A percentile compares a stretch with the other conserved stretches of the same genome.
phyloP scores from a whole-genome alignment of 2,113 vertebrate genomes.

The Brienomyrus longianalis region DNA sequence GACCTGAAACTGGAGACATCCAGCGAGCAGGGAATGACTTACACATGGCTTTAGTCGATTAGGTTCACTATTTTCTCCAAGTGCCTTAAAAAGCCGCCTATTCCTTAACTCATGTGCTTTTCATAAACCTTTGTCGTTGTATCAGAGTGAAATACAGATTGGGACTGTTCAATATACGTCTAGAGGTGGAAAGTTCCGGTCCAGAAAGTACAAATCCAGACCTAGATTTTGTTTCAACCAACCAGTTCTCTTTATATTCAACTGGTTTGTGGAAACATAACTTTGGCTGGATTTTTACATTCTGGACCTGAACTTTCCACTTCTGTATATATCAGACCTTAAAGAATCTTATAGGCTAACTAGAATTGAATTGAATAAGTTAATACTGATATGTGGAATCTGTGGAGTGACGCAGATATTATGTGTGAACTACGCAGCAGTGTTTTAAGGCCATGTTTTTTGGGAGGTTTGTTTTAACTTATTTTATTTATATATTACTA shows the following conservation, averaged over 20 bases:
- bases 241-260: not conserved
- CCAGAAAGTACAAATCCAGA: not conserved
- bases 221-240: not conserved
- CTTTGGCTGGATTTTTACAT: not conserved
- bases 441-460: not conserved
- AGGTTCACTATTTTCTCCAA: not conserved
- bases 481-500: constrained; percentile 8
- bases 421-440: not conserved
- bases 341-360: not conserved
- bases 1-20: not conserved
- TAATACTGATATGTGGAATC: not conserved
- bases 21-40: not conserved
- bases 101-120: not conserved
- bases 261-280: not conserved
- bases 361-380: not conserved
- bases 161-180: not conserved
- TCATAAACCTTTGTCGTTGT: not conserved
- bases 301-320: not conserved
- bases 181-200: not conserved
- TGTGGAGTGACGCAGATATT: not conserved
- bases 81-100: not conserved
- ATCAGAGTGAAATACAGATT: not conserved
- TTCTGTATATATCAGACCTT: not conserved
- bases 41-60: not conserved
- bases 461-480: constrained; percentile 8